Evolutionary conservation across 1,140 invertebrate species (phyloP), one percentile per base, ranked within the genome.

Genomic region (Pantala flavescens): DNA sequence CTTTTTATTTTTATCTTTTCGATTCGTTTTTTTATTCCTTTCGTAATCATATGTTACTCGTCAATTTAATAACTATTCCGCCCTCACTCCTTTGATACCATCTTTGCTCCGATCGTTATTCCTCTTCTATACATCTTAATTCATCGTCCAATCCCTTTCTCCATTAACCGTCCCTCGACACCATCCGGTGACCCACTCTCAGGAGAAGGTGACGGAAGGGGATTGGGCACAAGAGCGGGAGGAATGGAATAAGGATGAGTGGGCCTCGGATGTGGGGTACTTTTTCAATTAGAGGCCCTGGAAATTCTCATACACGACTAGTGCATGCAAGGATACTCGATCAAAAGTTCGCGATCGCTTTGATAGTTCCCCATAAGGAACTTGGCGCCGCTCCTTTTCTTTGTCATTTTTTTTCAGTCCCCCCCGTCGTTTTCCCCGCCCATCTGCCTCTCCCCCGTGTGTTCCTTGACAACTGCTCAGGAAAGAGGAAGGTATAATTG

Each of bases 331-430:
- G 71, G 71, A 71, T 71, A 71, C 19, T 70, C 63, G 63, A 70
- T 71, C 23, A 71, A 71, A 71, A 71, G 23, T 24, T 71, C 28
- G 14, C 71, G 14, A 14, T 71, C 71, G 5, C 49, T 63, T 36
- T 36, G 28, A 36, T 36, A 36, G 28, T 36, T 36, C 28, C 28
- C 28, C 28, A 36, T 36, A 81, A 80, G 80, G 78, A 74, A 76
- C 75, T 73, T 70, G 71, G 70, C n/a, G 24, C 63, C 72, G 23
- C 70, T 77, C 7, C 28, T 49, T 71, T 71, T 75, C 55, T 63
- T 70, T 23, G 24, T 75, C 24, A 75, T 36, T 55, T 75, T 74
- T 74, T 71, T 75, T 24, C n/a, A 16, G 21, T 21, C 42, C 36
- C 71, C 16, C 19, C 43, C 73, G 49, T 5, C 28, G 9, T 36